phyloP scores from a whole-genome alignment of 2,797 vertebrate genomes.

The Carcharodon carcharias region DNA sequence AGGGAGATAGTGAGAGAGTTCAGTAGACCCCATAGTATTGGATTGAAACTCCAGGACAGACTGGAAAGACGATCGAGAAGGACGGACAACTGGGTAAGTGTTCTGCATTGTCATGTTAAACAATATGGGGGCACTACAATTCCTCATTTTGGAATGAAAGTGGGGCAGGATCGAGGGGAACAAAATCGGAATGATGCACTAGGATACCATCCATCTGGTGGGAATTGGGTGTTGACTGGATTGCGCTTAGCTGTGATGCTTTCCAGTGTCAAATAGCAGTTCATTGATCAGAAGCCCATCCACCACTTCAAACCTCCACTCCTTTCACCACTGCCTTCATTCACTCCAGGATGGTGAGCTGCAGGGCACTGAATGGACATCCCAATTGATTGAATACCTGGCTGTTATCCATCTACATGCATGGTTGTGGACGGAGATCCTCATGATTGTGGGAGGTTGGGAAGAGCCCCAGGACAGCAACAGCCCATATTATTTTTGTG shows the following conservation, averaged over 20 bases:
- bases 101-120: background rate
- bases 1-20: constrained; percentile 62
- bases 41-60: constrained; percentile 57
- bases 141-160: background rate
- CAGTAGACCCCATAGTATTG: constrained; percentile 54
- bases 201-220: background rate
- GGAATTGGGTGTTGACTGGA: too few relatives aligned
- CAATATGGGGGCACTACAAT: background rate
- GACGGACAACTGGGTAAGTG: constrained; percentile 68
- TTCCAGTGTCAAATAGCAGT: too few relatives aligned
- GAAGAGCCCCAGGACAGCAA: too few relatives aligned
- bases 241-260: too few relatives aligned
- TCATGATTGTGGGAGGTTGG: too few relatives aligned
- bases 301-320: too few relatives aligned
- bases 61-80: constrained; percentile 59
- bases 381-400: background rate
- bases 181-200: background rate
- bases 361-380: background rate
- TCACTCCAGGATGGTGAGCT: background rate
- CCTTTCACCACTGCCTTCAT: background rate
- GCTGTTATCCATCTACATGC: background rate
- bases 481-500: background rate
- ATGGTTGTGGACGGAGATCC: too few relatives aligned
- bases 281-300: too few relatives aligned
- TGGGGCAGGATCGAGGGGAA: background rate